Evolutionary conservation across 2,797 vertebrate genomes (phyloP).

Genomic region (Astyanax mexicanus): DNA sequence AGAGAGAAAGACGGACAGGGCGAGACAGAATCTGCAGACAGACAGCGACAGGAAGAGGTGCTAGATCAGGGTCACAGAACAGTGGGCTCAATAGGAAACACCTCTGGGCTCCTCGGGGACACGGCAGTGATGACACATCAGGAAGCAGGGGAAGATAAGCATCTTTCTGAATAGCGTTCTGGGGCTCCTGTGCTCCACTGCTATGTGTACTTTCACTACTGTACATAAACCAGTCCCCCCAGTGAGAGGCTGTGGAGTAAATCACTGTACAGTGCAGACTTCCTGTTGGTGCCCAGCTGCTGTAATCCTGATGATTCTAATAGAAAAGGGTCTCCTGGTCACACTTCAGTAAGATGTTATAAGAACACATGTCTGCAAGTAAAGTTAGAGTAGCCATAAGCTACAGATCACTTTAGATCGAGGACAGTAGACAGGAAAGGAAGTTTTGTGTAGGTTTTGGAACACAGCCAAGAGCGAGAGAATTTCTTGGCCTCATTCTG

Average conservation of each 20-base stretch:
- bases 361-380: too few relatives aligned
- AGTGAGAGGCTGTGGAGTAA: background rate
- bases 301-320: too few relatives aligned
- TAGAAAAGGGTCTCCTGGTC: too few relatives aligned
- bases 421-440: too few relatives aligned
- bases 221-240: background rate
- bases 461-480: too few relatives aligned
- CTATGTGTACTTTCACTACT: background rate
- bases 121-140: constrained; percentile 6
- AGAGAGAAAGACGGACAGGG: background rate
- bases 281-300: too few relatives aligned
- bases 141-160: constrained; percentile 17
- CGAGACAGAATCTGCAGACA: background rate
- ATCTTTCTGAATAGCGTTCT: constrained; percentile 10
- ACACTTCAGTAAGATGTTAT: too few relatives aligned
- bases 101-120: background rate
- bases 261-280: too few relatives aligned
- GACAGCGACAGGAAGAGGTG: background rate
- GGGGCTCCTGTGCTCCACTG: background rate
- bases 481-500: too few relatives aligned
- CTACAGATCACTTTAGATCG: too few relatives aligned
- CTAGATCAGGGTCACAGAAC: constrained; percentile 27
- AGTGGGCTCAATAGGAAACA: constrained; percentile 8
- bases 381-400: too few relatives aligned
- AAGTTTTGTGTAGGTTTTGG: too few relatives aligned